Evolutionary conservation across 2,888 invertebrate genomes (phyloP).

Genomic region (Andrena bucephala): DNA sequence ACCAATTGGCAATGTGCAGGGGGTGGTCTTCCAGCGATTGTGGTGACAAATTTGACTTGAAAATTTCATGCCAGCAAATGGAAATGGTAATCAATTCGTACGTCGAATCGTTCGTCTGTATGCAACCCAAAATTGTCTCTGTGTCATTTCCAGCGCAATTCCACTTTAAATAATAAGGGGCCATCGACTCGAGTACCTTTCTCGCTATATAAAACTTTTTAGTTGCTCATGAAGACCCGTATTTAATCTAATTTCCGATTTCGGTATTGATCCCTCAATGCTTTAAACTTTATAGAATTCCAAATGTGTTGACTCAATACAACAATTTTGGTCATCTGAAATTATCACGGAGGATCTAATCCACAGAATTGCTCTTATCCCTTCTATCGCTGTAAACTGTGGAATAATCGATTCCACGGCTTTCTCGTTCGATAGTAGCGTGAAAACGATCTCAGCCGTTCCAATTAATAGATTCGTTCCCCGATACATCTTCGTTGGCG

Average conservation of each 20-base stretch:
- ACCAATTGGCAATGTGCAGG: background rate
- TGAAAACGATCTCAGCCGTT: background rate
- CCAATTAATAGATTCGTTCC: conserved; percentile 6
- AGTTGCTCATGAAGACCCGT: too few relatives aligned
- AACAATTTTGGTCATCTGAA: too few relatives aligned
- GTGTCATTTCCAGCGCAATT: background rate
- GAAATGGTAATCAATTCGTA: conserved; percentile 18
- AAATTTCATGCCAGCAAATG: conserved; percentile 48
- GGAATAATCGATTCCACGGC: background rate
- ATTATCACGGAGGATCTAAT: background rate
- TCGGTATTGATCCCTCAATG: too few relatives aligned
- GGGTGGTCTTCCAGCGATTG: conserved; percentile 42
- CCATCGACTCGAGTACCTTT: too few relatives aligned
- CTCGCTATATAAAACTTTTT: too few relatives aligned
- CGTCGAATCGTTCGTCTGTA: background rate
- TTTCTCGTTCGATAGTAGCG: background rate
- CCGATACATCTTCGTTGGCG: conserved; percentile 8
- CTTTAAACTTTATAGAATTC: too few relatives aligned
- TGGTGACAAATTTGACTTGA: conserved; percentile 54
- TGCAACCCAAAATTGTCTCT: background rate
- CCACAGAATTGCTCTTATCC: background rate
- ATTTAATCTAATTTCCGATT: too few relatives aligned
- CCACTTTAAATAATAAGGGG: background rate
- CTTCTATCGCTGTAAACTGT: background rate
- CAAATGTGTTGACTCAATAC: too few relatives aligned